These are phyloP conservation scores for Chionodraco myersi DNA, from an alignment of 2,113 vertebrate genomes.

Conservation along the genomic window DNA sequence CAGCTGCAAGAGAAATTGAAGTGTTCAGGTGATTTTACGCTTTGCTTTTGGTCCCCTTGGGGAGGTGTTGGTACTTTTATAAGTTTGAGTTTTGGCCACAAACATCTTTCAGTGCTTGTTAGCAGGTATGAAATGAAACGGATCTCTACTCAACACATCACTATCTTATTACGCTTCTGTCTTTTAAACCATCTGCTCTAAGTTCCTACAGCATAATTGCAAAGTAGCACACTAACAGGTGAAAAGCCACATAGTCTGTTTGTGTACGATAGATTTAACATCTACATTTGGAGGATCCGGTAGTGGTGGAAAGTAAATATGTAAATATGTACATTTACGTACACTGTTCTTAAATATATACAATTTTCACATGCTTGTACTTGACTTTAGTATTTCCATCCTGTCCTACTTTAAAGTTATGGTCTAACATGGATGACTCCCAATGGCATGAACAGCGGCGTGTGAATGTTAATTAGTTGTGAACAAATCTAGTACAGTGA, in stretches of 20 bases:
- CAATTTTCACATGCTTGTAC: too few relatives aligned
- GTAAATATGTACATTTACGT: too few relatives aligned
- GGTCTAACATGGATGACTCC: too few relatives aligned
- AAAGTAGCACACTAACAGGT: neutral
- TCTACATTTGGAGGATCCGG: neutral
- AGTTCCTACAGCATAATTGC: neutral
- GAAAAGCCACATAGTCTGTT: too few relatives aligned
- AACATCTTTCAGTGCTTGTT: constrained; percentile 4
- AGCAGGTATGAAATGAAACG: neutral
- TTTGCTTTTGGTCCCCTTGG: constrained; percentile 14
- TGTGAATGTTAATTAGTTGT: too few relatives aligned
- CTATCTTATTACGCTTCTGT: neutral
- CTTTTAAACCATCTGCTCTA: neutral
- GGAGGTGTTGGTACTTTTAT: neutral
- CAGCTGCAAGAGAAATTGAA: constrained; percentile 28
- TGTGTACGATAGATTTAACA: neutral
- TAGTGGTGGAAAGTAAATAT: too few relatives aligned
- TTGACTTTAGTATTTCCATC: too few relatives aligned
- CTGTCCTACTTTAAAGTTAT: too few relatives aligned
- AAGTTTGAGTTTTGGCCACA: neutral
- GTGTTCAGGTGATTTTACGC: neutral
- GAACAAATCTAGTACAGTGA: too few relatives aligned
- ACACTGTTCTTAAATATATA: too few relatives aligned
- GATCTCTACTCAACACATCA: neutral
- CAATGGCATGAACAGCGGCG: too few relatives aligned